Conservation (phyloP, 35 echinoderm and acorn worm genomes). For the Eucidaris tribuloides region DNA sequence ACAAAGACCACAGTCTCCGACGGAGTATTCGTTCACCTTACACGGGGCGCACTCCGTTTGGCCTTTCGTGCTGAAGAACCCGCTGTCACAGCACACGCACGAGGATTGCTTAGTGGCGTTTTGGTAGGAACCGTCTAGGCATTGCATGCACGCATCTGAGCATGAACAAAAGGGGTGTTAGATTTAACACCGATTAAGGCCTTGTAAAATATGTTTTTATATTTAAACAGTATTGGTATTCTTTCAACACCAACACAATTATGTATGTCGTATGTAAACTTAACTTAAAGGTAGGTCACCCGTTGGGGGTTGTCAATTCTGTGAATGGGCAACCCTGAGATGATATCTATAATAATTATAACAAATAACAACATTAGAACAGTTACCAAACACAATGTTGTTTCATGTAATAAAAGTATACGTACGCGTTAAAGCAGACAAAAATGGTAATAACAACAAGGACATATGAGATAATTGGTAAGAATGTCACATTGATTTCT, state of each 20-base stretch:
- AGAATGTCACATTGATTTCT: too few relatives aligned
- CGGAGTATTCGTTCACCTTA: neutral
- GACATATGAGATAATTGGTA: too few relatives aligned
- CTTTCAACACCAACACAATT: neutral
- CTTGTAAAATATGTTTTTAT: neutral
- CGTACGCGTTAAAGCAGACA: too few relatives aligned
- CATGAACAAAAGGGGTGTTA: too few relatives aligned
- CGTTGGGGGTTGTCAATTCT: neutral
- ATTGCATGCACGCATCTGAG: neutral
- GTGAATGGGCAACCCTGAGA: neutral
- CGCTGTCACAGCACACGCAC: neutral
- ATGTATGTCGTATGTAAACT: neutral
- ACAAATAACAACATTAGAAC: too few relatives aligned
- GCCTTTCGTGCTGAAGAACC: neutral
- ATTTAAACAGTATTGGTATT: neutral
- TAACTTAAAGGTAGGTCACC: neutral
- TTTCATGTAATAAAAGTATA: too few relatives aligned
- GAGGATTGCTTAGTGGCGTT: neutral
- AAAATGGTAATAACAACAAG: too few relatives aligned
- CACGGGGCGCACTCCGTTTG: neutral
- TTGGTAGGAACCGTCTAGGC: neutral
- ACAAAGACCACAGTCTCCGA: neutral
- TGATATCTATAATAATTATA: too few relatives aligned
- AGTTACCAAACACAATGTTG: too few relatives aligned
- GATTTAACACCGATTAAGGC: too few relatives aligned